Base-by-base conservation (phyloP, 2,113 vertebrate species). In the Piliocolobus tephrosceles region DNA sequence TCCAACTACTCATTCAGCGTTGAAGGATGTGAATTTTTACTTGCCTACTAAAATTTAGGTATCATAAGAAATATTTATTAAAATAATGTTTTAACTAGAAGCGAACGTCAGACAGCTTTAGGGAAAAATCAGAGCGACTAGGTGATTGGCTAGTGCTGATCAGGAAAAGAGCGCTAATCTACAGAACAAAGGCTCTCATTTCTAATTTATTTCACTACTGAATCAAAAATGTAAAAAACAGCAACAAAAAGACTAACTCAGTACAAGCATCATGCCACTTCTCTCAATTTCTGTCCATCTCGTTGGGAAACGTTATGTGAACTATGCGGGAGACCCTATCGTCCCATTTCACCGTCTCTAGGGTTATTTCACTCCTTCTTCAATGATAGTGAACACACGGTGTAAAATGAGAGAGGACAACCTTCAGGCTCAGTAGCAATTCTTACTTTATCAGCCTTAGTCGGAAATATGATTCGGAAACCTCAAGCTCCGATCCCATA, bases 121-220 rank as follows among this genome's bases (percentile, higher is more conserved):
- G 0, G 58, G 91, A 95, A 88, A 76, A 98, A 97, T 32, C 68
- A 20, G 79, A 89, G 95, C 70, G 2, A 93, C 22, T 55, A 66
- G 91, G 78, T 89, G 88, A 96, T 58, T 97, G 97, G 97, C 32
- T 91, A 58, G 90, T 0, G 80, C 87, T 2, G 89, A 38, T 3
- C 52, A 78, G 92, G 79, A 93, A 95, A 97, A 95, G 64, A 96
- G 79, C 23, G 76, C 90, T 43, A 30, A 61, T 5, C 96, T 5
- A 83, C 87, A 96, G 98, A 98, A 99, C 98, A 99, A 99, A 99
- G 98, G 22, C 98, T 94, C 97, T 95, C 97, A 88, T 97, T 94
- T 43, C 95, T 95, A 52, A 35, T 12, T 76, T 55, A 4, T 2
- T 55, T 32, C 22, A 94, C 23, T 43, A 79, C 84, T 38, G 3